Conservation (phyloP, 2,888 invertebrate species). For the Girardia tigrina region DNA sequence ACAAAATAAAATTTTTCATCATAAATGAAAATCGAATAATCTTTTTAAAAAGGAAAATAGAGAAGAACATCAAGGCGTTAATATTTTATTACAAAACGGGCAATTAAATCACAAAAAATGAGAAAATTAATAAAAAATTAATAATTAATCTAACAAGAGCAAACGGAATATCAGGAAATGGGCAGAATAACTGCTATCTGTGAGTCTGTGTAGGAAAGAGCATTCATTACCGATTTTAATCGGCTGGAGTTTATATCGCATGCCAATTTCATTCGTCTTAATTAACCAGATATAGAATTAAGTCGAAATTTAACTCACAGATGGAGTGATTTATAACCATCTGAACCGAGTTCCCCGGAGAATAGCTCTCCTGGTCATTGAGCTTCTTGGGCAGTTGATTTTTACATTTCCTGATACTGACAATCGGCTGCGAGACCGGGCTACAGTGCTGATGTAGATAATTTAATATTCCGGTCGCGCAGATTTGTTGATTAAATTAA, state of each 20-base stretch:
- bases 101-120: slow-evolving; percentile 15
- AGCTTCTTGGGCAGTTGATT: slow-evolving; percentile 18
- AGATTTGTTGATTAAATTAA: slow-evolving; percentile 17
- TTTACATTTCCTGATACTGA: slow-evolving; percentile 23
- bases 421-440: background rate
- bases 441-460: slow-evolving; percentile 18
- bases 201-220: background rate
- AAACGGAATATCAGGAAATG: slow-evolving; percentile 17
- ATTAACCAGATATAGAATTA: slow-evolving; percentile 20
- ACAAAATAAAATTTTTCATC: too few relatives aligned
- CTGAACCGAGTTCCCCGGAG: background rate
- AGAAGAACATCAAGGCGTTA: background rate
- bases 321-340: slow-evolving; percentile 20
- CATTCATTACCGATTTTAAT: slow-evolving; percentile 16
- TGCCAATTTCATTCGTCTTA: slow-evolving; percentile 23
- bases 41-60: too few relatives aligned
- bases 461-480: slow-evolving; percentile 23
- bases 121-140: slow-evolving; percentile 17
- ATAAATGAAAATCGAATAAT: background rate
- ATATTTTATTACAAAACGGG: slow-evolving; percentile 12
- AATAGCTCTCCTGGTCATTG: slow-evolving; percentile 16
- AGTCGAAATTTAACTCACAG: slow-evolving; percentile 12
- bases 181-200: slow-evolving; percentile 5
- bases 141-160: slow-evolving; percentile 17
- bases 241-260: slow-evolving; percentile 12